Conservation (phyloP, 2,113 vertebrate genomes). For the Pedetes capensis region DNA sequence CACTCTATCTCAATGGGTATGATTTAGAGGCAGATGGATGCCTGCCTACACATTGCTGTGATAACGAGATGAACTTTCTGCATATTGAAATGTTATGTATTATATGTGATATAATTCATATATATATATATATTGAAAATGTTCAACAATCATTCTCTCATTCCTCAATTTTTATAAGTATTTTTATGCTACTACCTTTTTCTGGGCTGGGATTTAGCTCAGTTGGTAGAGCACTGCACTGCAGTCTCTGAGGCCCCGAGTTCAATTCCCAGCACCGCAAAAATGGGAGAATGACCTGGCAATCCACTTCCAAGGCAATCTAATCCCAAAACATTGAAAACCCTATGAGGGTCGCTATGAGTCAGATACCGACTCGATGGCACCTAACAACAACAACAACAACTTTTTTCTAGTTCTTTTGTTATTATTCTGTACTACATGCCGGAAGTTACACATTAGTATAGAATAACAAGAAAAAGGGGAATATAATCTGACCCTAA, state of each 20-base stretch:
- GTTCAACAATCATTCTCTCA: background rate
- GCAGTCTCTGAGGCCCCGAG: too few species aligned
- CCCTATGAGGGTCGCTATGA: too few species aligned
- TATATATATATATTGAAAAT: background rate
- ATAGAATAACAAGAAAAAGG: background rate
- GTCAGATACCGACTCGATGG: too few species aligned
- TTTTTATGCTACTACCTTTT: background rate
- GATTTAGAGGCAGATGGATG: background rate
- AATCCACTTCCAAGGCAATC: too few species aligned
- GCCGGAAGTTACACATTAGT: background rate
- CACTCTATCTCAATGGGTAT: background rate
- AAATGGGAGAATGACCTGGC: too few species aligned
- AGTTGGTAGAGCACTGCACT: too few species aligned
- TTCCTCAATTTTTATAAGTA: background rate
- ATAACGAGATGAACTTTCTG: conserved; percentile 10
- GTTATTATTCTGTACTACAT: background rate
- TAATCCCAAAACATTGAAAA: too few species aligned
- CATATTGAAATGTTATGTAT: background rate
- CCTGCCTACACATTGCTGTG: background rate
- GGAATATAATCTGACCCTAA: background rate
- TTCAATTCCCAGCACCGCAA: too few species aligned
- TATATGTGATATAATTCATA: background rate
- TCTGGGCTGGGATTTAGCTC: too few species aligned
- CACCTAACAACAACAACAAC: too few species aligned
- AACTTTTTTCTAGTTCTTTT: background rate